These are phyloP conservation scores for Apomyelois bistriatella DNA, from an alignment of 2,888 invertebrate species.

Conservation along the genomic window DNA sequence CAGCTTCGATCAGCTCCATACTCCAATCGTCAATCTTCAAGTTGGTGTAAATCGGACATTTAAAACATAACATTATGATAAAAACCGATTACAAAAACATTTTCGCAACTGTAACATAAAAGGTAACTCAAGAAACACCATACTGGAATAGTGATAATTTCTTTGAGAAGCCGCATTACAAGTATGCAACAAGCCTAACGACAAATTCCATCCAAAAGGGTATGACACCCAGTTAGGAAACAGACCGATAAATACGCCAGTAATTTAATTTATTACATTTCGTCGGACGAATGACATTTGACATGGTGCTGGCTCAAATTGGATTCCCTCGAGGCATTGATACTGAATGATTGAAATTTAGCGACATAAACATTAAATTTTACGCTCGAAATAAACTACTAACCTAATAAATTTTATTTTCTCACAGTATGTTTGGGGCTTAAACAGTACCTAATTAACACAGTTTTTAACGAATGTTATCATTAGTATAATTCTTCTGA, in stretches of 20 bases:
- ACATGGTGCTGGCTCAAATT: slow-evolving; percentile 33
- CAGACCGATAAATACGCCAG: slow-evolving; percentile 18
- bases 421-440: no score
- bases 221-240: slow-evolving; percentile 35
- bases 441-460: no score
- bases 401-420: not conserved
- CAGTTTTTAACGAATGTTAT: no score
- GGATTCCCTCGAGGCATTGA: slow-evolving; percentile 26
- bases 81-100: not conserved
- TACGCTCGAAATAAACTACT: slow-evolving; percentile 24
- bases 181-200: slow-evolving; percentile 28
- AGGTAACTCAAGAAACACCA: slow-evolving; percentile 14
- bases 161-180: slow-evolving; percentile 20
- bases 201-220: slow-evolving; percentile 42
- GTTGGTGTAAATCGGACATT: no score
- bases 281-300: slow-evolving; percentile 31
- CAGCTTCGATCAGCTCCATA: no score
- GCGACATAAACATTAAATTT: slow-evolving; percentile 33
- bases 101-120: slow-evolving; percentile 24
- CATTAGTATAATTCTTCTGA: no score
- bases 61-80: not conserved
- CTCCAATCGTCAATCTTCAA: no score
- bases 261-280: slow-evolving; percentile 38
- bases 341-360: slow-evolving; percentile 39
- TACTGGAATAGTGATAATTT: slow-evolving; percentile 13